Evolutionary conservation across 2,888 invertebrate genomes (phyloP).

Genomic region (Drosophila mayaguana): DNA sequence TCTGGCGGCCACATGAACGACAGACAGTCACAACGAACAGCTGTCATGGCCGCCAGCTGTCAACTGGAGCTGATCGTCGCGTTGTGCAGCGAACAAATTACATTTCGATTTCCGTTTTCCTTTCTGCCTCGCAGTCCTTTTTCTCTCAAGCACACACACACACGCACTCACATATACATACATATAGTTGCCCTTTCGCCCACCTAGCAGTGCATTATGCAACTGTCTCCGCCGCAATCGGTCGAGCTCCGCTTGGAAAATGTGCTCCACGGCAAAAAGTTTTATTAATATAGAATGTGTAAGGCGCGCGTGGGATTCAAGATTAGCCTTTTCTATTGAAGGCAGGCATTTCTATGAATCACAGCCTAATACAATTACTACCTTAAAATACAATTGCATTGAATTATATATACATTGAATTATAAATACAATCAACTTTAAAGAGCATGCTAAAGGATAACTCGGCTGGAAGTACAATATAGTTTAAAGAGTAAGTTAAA

Average conservation of each 20-base stretch:
- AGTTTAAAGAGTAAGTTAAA: background rate
- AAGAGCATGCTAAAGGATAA: background rate
- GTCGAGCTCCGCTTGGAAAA: slow-evolving; percentile 45
- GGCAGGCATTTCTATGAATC: slow-evolving; percentile 9
- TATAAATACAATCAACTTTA: background rate
- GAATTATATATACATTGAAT: too few species aligned
- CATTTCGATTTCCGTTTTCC: slow-evolving; percentile 73
- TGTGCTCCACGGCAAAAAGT: slow-evolving; percentile 43
- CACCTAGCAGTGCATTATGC: slow-evolving; percentile 53
- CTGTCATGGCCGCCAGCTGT: slow-evolving; percentile 66
- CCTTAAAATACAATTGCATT: slow-evolving; percentile 2
- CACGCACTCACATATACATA: background rate
- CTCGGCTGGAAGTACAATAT: background rate
- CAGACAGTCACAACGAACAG: slow-evolving; percentile 44
- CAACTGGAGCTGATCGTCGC: slow-evolving; percentile 60
- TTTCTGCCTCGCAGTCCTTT: slow-evolving; percentile 14
- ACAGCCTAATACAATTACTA: slow-evolving; percentile 3
- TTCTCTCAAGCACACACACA: background rate
- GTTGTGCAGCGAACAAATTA: slow-evolving; percentile 67
- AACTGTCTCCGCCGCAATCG: slow-evolving; percentile 46
- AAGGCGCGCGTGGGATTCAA: slow-evolving; percentile 27
- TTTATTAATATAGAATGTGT: slow-evolving; percentile 41
- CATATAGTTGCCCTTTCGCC: background rate
- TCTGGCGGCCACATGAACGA: slow-evolving; percentile 26
- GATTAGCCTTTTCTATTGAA: slow-evolving; percentile 43